Base-by-base conservation (phyloP, 2,113 vertebrate genomes). In the Triplophysa siluroides region DNA sequence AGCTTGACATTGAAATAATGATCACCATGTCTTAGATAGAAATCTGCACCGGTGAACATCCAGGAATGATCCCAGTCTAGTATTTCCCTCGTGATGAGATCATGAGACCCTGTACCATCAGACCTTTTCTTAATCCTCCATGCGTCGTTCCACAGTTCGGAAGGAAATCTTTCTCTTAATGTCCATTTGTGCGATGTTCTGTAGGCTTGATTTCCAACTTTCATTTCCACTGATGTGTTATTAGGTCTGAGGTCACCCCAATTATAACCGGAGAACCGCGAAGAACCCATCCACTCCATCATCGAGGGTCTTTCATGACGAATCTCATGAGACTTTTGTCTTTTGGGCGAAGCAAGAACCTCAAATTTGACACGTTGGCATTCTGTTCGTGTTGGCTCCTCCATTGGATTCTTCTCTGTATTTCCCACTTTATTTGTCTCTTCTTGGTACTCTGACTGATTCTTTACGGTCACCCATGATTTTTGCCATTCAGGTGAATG, bases 401-500 rank as follows among this genome's bases (percentile, higher is more conserved):
- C 24, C 50, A 62, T 67, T 3, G 12, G 19, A 21, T 21, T 56
- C 7, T 7, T 58, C 54, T n/a, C 16, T 19, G 54, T 6, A 19
- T 21, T 11, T 14, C 23, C 60, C 60, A 52, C 45, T 54, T 54
- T 65, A 13, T 66, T 69, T 24, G 18, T 58, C 21, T 68, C 65
- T 67, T 58, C 52, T 47, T 66, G 70, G 45, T 64, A 62, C 16
- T 76, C 83, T 61, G 71, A 60, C 24, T 18, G 18, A 74, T 89
- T 89, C 72, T 87, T 89, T n/a, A 65, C 74, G 19, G 87, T 62
- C 66, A 84, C 54, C 87, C 88, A 91, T n/a, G 89, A 90, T 45
- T 81, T 82, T 13, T 19, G 79, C 89, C 89, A 90, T 11, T 88
- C 86, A 58, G 74, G 63, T 5, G 47, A 3, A n/a, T n/a, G 21